Evolutionary conservation across 2,888 invertebrate genomes (phyloP).

Genomic region (Cordilura impudica): DNA sequence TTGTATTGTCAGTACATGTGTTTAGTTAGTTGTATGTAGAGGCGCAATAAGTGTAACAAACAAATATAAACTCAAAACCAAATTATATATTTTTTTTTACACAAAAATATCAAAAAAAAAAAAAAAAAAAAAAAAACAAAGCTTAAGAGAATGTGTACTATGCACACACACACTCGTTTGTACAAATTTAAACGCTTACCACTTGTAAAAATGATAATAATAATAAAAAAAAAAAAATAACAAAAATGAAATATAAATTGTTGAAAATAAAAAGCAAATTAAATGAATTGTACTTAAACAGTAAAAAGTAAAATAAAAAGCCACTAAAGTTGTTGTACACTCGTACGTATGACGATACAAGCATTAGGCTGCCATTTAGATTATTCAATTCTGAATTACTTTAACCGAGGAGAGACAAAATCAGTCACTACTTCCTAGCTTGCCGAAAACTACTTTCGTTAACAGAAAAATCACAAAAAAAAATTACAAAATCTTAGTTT

Average conservation of each 20-base stretch:
- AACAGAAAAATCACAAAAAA: no score
- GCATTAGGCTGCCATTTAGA: background rate
- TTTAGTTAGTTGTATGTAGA: conserved; percentile 15
- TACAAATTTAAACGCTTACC: conserved; percentile 53
- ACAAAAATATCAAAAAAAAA: no score
- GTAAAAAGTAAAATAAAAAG: conserved; percentile 7
- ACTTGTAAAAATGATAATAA: conserved; percentile 37
- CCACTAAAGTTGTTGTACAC: conserved; percentile 7
- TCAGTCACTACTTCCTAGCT: background rate
- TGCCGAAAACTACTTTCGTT: no score
- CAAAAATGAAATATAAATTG: conserved; percentile 36
- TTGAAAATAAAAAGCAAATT: conserved; percentile 46
- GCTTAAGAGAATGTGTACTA: conserved; percentile 54
- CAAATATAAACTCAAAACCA: conserved; percentile 18
- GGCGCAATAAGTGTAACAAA: conserved; percentile 56
- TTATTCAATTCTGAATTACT: no score
- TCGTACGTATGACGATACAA: background rate
- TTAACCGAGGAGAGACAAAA: background rate
- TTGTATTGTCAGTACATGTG: background rate
- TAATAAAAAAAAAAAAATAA: conserved; percentile 37
- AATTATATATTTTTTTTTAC: conserved; percentile 7
- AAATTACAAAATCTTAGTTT: no score
- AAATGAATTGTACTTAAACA: conserved; percentile 60
- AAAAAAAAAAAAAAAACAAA: conserved; percentile 40
- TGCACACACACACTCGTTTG: conserved; percentile 29